Evolutionary conservation across 2,888 invertebrate species (phyloP), one percentile per base, ranked within the genome.

Genomic region (Drosophila colorata): DNA sequence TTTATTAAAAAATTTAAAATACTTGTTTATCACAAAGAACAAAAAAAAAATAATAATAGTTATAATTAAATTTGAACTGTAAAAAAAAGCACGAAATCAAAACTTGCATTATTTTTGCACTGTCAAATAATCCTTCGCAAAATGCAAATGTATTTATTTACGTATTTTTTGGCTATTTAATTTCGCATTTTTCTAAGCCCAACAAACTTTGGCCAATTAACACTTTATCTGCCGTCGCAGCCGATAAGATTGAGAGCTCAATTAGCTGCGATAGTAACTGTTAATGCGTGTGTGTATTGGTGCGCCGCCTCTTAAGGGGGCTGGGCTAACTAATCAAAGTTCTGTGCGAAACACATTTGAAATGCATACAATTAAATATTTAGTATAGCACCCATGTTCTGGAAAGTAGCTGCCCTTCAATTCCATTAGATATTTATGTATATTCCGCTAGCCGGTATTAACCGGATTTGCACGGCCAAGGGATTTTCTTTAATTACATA

Each of bases 211-310:
- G 35, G n/a, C 38, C 55, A 64, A 56, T 51, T 43, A 66, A 33
- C 53, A 49, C 57, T 35, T 73, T 73, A 73, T 73, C 73, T 69
- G 55, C 51, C 41, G 16, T 23, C 2, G 9, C 38, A 28, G 31
- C 52, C 55, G 74, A 74, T 74, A 75, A 74, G 63, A 74, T 75
- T 75, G 52, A 71, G 52, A 31, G 71, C 33, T 35, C 51, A 59
- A 66, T 70, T 66, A 70, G 44, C 57, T 13, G 43, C 57, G 56
- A 40, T 57, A 64, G 18, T 41, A 18, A 52, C 18, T 28, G 28
- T 64, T 59, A 18, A 33, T 25, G 7, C 16, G 25, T 46, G 9
- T n/a, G 2, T 49, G 23, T 47, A 8, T 33, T 11, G 4, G 31
- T 31, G 28, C 20, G 20, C 20, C 20, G 20, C 2, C 7, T 31